A percentile compares a stretch with the other conserved stretches of the same genome.
Evolutionary conservation across 2,888 invertebrate species (phyloP).

Genomic region (Apocheima hispidaria): DNA sequence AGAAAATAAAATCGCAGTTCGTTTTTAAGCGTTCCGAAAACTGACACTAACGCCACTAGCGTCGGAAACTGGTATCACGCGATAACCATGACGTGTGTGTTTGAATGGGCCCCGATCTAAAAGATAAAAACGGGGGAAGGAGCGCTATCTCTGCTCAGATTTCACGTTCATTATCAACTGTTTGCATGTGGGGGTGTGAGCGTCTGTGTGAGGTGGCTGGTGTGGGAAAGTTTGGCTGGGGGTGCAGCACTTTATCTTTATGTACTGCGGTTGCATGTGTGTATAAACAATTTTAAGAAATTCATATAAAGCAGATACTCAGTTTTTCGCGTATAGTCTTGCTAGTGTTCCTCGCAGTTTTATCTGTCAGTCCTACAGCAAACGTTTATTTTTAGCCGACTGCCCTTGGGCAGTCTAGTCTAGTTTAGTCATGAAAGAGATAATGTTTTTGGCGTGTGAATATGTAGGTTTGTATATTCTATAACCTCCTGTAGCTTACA

Average conservation of each 20-base stretch:
- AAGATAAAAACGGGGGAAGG: conserved; percentile 61
- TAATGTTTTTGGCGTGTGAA: too few species aligned
- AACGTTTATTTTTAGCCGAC: too few species aligned
- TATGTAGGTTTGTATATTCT: too few species aligned
- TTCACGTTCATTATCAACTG: conserved; percentile 80
- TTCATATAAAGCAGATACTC: not conserved
- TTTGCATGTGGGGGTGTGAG: conserved; percentile 48
- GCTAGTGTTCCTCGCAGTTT: not conserved
- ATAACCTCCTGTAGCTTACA: too few species aligned
- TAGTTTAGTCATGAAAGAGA: too few species aligned
- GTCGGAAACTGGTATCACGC: conserved; percentile 46
- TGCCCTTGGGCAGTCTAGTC: too few species aligned
- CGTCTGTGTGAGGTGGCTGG: conserved; percentile 33
- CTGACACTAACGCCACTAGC: conserved; percentile 32
- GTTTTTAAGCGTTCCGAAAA: conserved; percentile 27
- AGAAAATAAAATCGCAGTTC: not conserved
- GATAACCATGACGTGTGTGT: conserved; percentile 61
- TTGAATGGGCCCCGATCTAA: conserved; percentile 62
- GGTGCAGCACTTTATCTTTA: conserved; percentile 1
- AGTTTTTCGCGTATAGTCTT: not conserved
- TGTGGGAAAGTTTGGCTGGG: conserved; percentile 27
- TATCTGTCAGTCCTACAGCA: too few species aligned
- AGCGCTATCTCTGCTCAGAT: conserved; percentile 71
- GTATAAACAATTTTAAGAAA: not conserved
- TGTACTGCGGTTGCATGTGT: not conserved